These are phyloP conservation scores for Misgurnus anguillicaudatus DNA, from an alignment of 2,113 vertebrate species.

Conservation along the genomic window DNA sequence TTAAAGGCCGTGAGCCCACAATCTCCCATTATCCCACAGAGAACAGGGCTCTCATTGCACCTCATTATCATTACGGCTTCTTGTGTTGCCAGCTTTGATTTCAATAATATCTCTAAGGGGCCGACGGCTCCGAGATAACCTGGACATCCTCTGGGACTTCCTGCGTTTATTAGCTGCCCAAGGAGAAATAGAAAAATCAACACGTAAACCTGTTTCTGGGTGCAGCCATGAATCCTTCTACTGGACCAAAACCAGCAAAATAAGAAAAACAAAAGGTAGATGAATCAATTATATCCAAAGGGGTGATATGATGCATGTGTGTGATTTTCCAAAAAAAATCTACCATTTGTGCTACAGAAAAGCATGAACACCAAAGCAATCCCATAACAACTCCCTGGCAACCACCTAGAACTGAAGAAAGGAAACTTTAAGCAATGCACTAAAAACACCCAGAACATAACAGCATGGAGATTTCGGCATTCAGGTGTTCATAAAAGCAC, in stretches of 20 bases:
- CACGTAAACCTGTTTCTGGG: background rate
- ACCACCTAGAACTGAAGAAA: background rate
- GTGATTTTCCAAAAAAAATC: too few species aligned
- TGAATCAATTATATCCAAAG: background rate
- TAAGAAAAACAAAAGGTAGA: background rate
- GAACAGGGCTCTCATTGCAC: constrained; percentile 14
- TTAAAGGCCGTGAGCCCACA: constrained; percentile 22
- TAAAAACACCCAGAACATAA: background rate
- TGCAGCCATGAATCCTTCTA: background rate
- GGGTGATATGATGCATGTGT: too few species aligned
- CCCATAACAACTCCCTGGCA: background rate
- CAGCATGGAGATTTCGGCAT: too few species aligned
- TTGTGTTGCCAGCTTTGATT: constrained; percentile 20
- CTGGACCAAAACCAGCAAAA: background rate
- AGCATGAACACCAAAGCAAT: background rate
- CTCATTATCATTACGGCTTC: constrained; percentile 37
- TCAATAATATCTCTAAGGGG: constrained; percentile 12
- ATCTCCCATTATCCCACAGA: constrained; percentile 2
- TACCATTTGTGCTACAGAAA: too few species aligned
- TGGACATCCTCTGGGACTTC: background rate
- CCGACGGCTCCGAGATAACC: background rate
- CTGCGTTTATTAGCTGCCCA: background rate
- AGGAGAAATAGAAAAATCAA: background rate
- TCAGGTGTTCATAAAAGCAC: background rate
- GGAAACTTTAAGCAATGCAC: background rate